These are phyloP conservation scores for Trialeurodes vaporariorum DNA, from an alignment of 1,140 invertebrate species.

Conservation along the genomic window DNA sequence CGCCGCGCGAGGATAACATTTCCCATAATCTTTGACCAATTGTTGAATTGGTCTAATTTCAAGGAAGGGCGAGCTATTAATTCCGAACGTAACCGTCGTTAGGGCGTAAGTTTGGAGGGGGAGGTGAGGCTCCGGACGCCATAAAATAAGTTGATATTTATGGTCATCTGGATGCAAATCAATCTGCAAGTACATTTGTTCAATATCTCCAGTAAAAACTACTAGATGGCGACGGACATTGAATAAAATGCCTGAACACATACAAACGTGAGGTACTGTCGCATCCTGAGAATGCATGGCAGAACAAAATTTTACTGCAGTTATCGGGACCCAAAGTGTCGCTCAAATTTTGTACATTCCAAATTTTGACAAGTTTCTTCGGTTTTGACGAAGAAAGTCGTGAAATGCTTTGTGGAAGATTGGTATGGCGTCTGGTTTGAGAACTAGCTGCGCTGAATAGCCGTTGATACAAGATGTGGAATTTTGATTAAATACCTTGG, in stretches of 20 bases:
- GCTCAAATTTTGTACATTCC: too few relatives aligned
- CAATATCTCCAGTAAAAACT: too few relatives aligned
- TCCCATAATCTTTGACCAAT: slow-evolving; percentile 28
- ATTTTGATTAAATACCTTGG: not conserved
- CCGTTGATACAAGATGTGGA: not conserved
- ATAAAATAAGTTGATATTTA: slow-evolving; percentile 11
- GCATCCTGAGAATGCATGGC: too few relatives aligned
- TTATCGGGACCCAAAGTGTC: too few relatives aligned
- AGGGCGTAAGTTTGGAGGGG: slow-evolving; percentile 1
- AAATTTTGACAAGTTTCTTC: too few relatives aligned
- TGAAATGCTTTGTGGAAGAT: not conserved
- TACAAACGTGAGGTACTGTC: too few relatives aligned
- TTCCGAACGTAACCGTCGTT: slow-evolving; percentile 28
- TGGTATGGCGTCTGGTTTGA: not conserved
- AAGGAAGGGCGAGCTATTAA: slow-evolving; percentile 27
- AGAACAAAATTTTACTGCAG: too few relatives aligned
- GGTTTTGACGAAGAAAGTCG: too few relatives aligned
- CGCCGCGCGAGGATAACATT: slow-evolving; percentile 19
- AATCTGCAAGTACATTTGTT: too few relatives aligned
- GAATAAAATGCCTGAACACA: too few relatives aligned
- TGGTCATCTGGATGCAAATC: too few relatives aligned
- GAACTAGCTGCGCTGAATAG: not conserved
- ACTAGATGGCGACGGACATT: too few relatives aligned
- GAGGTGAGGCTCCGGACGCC: not conserved
- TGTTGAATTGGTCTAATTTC: slow-evolving; percentile 30